These are phyloP conservation scores for Pyrochroa serraticornis DNA, from an alignment of 2,888 invertebrate genomes.

Conservation along the genomic window DNA sequence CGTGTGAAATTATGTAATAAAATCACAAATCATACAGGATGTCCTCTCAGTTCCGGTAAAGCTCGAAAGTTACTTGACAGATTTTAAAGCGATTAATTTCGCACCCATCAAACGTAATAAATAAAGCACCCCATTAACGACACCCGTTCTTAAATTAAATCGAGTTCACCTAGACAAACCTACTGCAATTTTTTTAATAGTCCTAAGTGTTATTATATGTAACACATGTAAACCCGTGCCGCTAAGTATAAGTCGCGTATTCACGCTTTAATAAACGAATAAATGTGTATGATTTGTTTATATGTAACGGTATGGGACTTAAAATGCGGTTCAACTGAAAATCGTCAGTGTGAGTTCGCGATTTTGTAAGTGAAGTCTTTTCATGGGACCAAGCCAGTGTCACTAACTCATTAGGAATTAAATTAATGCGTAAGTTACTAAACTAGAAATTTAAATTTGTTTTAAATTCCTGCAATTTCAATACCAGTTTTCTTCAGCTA, in stretches of 20 bases:
- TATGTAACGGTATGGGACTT: constrained; percentile 49
- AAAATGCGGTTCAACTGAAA: constrained; percentile 43
- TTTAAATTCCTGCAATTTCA: no score
- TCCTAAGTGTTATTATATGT: constrained; percentile 13
- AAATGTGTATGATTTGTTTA: constrained; percentile 55
- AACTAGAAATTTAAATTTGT: no score
- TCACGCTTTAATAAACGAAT: constrained; percentile 54
- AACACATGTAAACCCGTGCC: constrained; percentile 21
- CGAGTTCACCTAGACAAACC: background rate
- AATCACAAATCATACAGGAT: constrained; percentile 1
- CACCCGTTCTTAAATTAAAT: background rate
- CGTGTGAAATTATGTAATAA: constrained; percentile 14
- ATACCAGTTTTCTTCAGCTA: no score
- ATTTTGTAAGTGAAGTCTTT: constrained; percentile 32
- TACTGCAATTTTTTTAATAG: background rate
- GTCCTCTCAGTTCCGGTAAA: background rate
- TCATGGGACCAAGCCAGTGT: constrained; percentile 7
- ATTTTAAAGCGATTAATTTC: no score
- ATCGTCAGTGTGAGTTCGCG: constrained; percentile 40
- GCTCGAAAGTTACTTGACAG: no score
- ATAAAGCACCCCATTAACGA: no score
- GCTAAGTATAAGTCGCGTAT: constrained; percentile 33
- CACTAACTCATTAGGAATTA: constrained; percentile 5
- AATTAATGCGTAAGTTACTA: background rate
- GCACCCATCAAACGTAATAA: no score